Conservation (phyloP, 2,888 invertebrate species). For the Sinohyriopsis cumingii region DNA sequence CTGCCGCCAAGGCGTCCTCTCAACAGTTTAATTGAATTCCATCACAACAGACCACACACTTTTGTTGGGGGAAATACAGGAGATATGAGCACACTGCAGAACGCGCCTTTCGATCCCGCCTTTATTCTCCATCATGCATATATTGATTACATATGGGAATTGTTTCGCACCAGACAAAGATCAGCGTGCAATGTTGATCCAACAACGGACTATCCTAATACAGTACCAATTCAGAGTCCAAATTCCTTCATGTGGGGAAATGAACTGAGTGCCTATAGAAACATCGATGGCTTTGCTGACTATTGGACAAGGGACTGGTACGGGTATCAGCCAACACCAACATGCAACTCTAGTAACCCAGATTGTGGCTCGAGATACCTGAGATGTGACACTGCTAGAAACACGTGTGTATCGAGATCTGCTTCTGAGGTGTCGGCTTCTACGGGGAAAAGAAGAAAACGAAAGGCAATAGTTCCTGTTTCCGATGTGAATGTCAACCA, state of each 20-base stretch:
- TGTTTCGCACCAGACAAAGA: slow-evolving; percentile 29
- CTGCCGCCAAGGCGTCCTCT: slow-evolving; percentile 15
- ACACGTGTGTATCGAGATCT: slow-evolving; percentile 29
- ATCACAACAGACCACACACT: slow-evolving; percentile 40
- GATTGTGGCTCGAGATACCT: slow-evolving; percentile 35
- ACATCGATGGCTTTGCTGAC: slow-evolving; percentile 13
- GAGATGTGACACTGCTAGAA: slow-evolving; percentile 21
- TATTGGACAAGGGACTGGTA: slow-evolving; percentile 26
- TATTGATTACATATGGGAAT: slow-evolving; percentile 49
- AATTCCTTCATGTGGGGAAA: slow-evolving; percentile 9
- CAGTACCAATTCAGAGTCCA: background rate
- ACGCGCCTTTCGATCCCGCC: slow-evolving; percentile 42
- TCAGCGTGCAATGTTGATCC: slow-evolving; percentile 14
- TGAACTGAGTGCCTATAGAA: slow-evolving; percentile 8
- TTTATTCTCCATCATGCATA: slow-evolving; percentile 50
- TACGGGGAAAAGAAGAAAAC: too few relatives aligned
- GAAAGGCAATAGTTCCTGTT: too few relatives aligned
- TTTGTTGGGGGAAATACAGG: slow-evolving; percentile 47
- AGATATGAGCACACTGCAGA: slow-evolving; percentile 13
- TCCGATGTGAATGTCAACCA: too few relatives aligned
- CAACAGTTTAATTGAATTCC: slow-evolving; percentile 32
- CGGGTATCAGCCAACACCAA: slow-evolving; percentile 12
- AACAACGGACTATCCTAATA: slow-evolving; percentile 11
- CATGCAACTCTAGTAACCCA: slow-evolving; percentile 23
- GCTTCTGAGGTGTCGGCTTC: slow-evolving; percentile 12